These are phyloP conservation scores for Phoxinus phoxinus DNA, from an alignment of 2,113 vertebrate species.

Conservation along the genomic window DNA sequence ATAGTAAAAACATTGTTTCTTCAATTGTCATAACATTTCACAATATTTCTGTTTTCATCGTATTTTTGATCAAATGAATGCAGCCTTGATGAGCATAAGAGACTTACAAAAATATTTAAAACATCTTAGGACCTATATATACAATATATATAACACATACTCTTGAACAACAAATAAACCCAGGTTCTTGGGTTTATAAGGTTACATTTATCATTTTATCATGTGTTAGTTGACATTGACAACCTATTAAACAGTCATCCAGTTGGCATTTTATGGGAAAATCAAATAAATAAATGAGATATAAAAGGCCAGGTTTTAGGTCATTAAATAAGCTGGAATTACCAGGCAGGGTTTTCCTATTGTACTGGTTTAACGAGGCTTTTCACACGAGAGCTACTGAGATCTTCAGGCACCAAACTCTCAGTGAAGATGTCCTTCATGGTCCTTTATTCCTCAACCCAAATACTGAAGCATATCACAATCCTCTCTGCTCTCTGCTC, in stretches of 20 bases:
- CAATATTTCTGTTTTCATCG: too few relatives aligned
- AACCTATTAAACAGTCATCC: not conserved
- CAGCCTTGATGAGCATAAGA: too few relatives aligned
- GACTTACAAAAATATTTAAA: not conserved
- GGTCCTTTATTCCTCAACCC: conserved; percentile 44
- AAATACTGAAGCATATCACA: conserved; percentile 31
- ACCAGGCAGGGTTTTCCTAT: not conserved
- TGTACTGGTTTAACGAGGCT: conserved; percentile 14
- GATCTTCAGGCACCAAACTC: conserved; percentile 13
- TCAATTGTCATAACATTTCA: too few relatives aligned
- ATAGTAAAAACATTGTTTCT: too few relatives aligned
- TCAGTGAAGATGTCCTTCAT: conserved; percentile 42
- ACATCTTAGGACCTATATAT: not conserved
- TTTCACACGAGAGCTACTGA: conserved; percentile 25
- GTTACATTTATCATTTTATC: not conserved
- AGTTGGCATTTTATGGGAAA: not conserved
- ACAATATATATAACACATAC: too few relatives aligned
- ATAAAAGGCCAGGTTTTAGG: not conserved
- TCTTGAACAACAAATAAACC: not conserved
- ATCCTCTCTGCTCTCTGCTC: conserved; percentile 40
- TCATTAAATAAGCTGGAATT: not conserved
- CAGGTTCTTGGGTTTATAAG: not conserved
- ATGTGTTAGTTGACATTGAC: not conserved
- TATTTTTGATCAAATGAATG: too few relatives aligned
- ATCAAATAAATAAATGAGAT: not conserved